Evolutionary conservation across 2,113 vertebrate species (phyloP), one percentile per base, ranked within the genome.

Genomic region (Leptosomus discolor): DNA sequence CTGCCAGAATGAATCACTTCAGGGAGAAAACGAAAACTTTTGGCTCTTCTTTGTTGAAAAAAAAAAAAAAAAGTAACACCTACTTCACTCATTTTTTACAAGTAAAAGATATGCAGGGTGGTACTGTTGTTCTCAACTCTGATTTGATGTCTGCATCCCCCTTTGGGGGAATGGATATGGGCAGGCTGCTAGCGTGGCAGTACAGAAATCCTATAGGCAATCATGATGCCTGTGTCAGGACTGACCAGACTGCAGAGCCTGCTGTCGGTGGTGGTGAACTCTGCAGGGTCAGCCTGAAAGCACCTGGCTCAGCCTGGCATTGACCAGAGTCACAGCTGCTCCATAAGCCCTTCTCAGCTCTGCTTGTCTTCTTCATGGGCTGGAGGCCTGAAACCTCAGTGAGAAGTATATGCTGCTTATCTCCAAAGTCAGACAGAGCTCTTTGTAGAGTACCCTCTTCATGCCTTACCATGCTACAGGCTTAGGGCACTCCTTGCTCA

Each of bases 231-330:
- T 58, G 12, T 32, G n/a, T 43, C 29, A 45, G 64, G 12, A 30
- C 32, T 74, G 36, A n/a, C 15, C 18, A 43, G 41, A 8, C 21
- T 39, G 18, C n/a, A 88, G 58, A 26, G 8, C 15, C 26, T 24
- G 23, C 29, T 0, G 0, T 5, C 0, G 0, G 11, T n/a, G 15
- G 4, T 34, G 23, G 36, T 61, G 37, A 74, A 9, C 23, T 57
- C 39, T 46, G 5, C 36, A 20, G 11, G 32, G 51, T 48, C 69
- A 68, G 27, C 37, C 37, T 50, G 51, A 63, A 32, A 78, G 51
- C 67, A 27, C 6, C 15, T 24, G 22, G 21, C 6, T 36, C 37
- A 67, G 37, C 16, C 45, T 46, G 37, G 19, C 20, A 1, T 6
- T 77, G 41, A 17, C 23, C 34, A 23, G 46, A 89, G 43, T 9